Evolutionary conservation across 53 echinoderm and acorn worm species (phyloP).

Genomic region (Zoroaster sp.): DNA sequence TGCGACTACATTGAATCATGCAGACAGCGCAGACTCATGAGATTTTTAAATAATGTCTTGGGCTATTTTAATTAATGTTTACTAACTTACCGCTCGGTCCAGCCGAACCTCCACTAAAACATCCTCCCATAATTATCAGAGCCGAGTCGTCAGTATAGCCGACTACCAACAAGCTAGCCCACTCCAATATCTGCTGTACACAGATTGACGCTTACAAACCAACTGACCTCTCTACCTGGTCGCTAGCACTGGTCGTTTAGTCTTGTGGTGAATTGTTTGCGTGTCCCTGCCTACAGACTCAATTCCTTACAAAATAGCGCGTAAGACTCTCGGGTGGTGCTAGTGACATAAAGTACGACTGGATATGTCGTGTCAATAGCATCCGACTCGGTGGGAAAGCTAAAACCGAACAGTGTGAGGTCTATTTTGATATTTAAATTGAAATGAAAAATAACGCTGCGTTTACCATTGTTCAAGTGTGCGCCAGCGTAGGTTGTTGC

Average conservation of each 20-base stretch:
- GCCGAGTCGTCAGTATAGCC: no score
- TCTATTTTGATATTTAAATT: not conserved
- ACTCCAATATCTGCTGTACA: no score
- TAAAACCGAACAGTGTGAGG: not conserved
- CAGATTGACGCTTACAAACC: not conserved
- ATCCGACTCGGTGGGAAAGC: not conserved
- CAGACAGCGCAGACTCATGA: no score
- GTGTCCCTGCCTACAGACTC: not conserved
- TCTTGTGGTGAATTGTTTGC: not conserved
- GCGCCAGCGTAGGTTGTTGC: not conserved
- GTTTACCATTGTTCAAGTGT: not conserved
- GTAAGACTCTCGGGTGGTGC: not conserved
- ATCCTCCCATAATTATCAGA: conserved; percentile 22
- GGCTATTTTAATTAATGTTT: no score
- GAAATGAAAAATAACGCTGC: not conserved
- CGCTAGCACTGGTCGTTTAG: no score
- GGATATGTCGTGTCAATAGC: not conserved
- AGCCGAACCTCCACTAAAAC: conserved; percentile 23
- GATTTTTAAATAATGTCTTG: no score
- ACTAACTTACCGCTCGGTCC: conserved; percentile 45
- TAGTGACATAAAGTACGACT: not conserved
- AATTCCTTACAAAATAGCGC: not conserved
- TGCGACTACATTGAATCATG: no score
- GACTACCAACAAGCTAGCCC: no score
- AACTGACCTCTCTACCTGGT: no score